Conservation (phyloP, 35 echinoderm and acorn worm genomes). For the Diadema setosum region DNA sequence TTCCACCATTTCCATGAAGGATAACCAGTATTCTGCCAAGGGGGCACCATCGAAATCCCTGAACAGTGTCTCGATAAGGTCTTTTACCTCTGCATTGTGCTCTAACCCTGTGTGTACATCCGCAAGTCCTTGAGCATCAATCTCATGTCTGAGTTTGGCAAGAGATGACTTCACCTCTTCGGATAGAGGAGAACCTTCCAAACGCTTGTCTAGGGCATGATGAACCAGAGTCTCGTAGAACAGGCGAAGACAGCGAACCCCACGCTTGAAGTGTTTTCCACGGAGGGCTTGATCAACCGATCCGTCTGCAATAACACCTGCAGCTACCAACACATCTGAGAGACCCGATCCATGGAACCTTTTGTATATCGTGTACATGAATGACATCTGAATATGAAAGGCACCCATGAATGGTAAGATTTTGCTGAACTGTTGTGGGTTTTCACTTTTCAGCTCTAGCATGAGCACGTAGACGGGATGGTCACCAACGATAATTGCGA, state of each 20-base stretch:
- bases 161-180: not conserved
- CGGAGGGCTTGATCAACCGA: constrained; percentile 41
- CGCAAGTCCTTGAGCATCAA: not conserved
- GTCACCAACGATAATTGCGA: not conserved
- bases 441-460: constrained; percentile 1
- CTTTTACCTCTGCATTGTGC: not conserved
- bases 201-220: not conserved
- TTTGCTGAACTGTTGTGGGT: not conserved
- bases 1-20: constrained; percentile 10
- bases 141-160: not conserved
- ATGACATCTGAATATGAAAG: constrained; percentile 9
- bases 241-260: not conserved
- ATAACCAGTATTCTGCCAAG: not conserved
- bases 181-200: not conserved
- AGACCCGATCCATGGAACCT: not conserved
- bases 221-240: not conserved
- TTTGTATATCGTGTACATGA: constrained; percentile 21
- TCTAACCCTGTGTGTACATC: not conserved
- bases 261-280: constrained; percentile 14
- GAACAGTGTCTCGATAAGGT: not conserved
- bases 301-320: constrained; percentile 22
- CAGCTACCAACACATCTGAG: constrained; percentile 21
- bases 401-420: constrained; percentile 9
- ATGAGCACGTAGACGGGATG: not conserved
- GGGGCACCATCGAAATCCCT: not conserved